Base-by-base conservation (phyloP, 1,140 invertebrate species). In the Cotesia glomerata region DNA sequence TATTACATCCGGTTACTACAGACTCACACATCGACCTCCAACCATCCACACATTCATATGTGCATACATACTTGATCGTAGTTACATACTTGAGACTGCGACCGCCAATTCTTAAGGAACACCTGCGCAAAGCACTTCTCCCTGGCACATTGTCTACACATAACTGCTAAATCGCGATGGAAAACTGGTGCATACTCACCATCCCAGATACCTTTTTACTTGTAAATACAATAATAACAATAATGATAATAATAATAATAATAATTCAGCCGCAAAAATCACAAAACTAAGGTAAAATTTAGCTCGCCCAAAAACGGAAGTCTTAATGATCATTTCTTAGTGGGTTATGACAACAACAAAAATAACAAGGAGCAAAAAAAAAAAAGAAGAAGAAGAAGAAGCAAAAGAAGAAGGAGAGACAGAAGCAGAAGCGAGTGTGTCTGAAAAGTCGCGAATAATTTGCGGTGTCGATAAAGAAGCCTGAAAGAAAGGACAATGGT, bases 1-100 rank as follows among this genome's bases (percentile, higher is more conserved):
- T 78, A 78, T 78, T 75, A 78, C 72, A 78, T 78, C 77, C 77
- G 77, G 77, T 72, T 78, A 52, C 26, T 26, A 26, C 26, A 26
- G 26, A 26, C 26, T 26, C 26, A 26, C 26, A 26, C 26, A 26
- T 26, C 26, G 26, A 26, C 26, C 26, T 26, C 26, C 26, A 26
- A 26, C 26, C 26, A 26, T 26, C 26, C 26, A 26, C 26, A 26
- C 26, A 26, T 26, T 26, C 26, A 26, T 26, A 26, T 3, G 68
- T 75, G 51, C 11, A 45, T 39, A 39, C 9, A 39, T 11, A 45
- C 39, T 9, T 45, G 39, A 9, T 2, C 11, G 39, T 45, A 45
- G 7, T 9, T 45, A 45, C 39, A 7, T 11, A 45, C 39, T 11
- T 11, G 39, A 7, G 5, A 45, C 39, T 45, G 39, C 39, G 7